Evolutionary conservation across 2,888 invertebrate species (phyloP).

Genomic region (Trileptium ribeirensis): DNA sequence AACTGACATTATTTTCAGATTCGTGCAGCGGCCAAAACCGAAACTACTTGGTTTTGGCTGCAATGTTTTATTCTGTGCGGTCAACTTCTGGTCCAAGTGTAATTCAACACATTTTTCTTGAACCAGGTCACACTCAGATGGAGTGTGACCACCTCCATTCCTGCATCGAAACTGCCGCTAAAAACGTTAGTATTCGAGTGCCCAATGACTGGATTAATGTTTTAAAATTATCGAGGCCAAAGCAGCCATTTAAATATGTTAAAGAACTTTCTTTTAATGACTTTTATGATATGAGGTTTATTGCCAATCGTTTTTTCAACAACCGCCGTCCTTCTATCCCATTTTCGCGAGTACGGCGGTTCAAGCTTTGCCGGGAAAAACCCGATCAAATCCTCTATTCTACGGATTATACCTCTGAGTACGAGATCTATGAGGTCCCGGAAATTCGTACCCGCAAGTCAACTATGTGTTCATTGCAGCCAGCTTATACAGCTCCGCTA

Average conservation of each 20-base stretch:
- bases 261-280: not conserved
- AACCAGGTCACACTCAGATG: not conserved
- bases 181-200: no score
- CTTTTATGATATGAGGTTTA: not conserved
- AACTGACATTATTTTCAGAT: no score
- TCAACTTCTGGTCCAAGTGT: not conserved
- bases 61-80: not conserved
- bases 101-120: not conserved
- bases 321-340: not conserved
- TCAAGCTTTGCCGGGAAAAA: not conserved
- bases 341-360: not conserved
- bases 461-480: not conserved
- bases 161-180: not conserved
- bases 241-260: not conserved
- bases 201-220: no score
- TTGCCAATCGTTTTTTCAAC: not conserved
- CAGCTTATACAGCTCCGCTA: not conserved
- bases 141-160: not conserved
- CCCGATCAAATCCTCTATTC: not conserved
- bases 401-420: not conserved
- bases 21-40: not conserved
- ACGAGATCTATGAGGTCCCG: not conserved
- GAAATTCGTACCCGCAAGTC: not conserved
- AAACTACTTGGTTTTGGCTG: not conserved
- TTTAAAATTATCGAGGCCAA: not conserved